Evolutionary conservation across 2,797 vertebrate species (phyloP).

Genomic region (Oreonectes daqikongensis): DNA sequence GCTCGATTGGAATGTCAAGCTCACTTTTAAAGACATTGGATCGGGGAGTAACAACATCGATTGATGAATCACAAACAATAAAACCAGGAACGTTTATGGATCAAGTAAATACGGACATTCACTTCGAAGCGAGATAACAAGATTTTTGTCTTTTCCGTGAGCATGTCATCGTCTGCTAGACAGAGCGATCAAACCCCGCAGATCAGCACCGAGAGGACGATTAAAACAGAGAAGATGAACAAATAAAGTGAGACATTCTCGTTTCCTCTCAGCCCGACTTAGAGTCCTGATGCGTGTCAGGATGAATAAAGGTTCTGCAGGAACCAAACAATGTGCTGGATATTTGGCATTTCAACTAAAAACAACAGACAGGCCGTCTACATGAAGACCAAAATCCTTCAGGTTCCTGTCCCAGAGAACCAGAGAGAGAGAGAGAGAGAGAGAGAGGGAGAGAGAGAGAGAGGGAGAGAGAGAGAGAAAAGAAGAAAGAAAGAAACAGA

Average conservation of each 20-base stretch:
- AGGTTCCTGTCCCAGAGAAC: neutral
- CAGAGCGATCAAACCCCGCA: constrained; percentile 22
- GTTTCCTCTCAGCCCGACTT: constrained; percentile 16
- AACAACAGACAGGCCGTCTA: constrained; percentile 58
- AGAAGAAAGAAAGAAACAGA: neutral
- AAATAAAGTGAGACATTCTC: constrained; percentile 30
- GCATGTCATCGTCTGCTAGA: constrained; percentile 23
- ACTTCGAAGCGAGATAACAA: neutral
- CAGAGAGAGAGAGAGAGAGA: neutral
- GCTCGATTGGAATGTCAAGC: too few species aligned
- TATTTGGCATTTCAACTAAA: constrained; percentile 59
- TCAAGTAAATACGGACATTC: neutral
- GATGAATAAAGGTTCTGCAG: constrained; percentile 52
- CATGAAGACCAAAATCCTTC: constrained; percentile 60
- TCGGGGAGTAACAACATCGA: neutral
- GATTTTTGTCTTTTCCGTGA: constrained; percentile 12
- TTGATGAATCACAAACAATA: neutral
- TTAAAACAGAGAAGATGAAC: constrained; percentile 44
- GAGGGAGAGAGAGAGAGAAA: too few species aligned
- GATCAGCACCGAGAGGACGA: constrained; percentile 25
- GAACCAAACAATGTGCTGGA: constrained; percentile 41
- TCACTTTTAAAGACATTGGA: neutral
- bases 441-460: constrained; percentile 1
- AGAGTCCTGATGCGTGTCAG: constrained; percentile 45
- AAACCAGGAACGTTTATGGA: neutral